These are phyloP conservation scores for Aptenodytes patagonicus DNA, from an alignment of 2,113 vertebrate species.

Conservation along the genomic window DNA sequence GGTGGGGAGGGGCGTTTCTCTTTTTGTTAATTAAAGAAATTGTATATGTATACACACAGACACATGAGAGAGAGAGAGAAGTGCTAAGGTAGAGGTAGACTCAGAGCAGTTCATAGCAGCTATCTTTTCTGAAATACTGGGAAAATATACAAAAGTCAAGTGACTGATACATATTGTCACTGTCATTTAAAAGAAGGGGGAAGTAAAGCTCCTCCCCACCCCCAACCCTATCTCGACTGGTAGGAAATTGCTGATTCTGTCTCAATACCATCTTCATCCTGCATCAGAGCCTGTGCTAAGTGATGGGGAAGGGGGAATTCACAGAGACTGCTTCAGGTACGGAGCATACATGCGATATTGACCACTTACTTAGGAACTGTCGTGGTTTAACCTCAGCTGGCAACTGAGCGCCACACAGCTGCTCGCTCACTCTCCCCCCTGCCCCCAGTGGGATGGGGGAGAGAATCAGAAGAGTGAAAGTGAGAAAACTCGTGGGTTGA, in stretches of 20 bases:
- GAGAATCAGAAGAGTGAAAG: no score
- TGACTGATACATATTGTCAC: not conserved
- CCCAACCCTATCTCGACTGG: rapidly evolving
- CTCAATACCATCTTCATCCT: not conserved
- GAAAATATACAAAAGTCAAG: not conserved
- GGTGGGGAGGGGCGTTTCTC: not conserved
- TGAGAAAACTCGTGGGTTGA: no score
- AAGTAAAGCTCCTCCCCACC: not conserved
- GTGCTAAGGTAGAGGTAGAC: rapidly evolving
- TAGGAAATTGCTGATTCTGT: not conserved
- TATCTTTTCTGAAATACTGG: not conserved
- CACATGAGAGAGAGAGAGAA: not conserved
- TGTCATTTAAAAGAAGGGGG: not conserved
- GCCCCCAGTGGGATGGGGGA: no score
- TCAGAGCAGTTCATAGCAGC: not conserved
- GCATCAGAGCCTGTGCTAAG: not conserved
- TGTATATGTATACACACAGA: rapidly evolving
- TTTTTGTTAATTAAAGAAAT: not conserved
- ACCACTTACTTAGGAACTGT: not conserved
- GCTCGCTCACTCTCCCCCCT: no score
- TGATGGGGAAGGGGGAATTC: not conserved
- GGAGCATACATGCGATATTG: rapidly evolving
- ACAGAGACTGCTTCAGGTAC: not conserved
- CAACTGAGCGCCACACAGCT: no score
- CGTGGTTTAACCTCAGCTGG: no score